Evolutionary conservation across 2,888 invertebrate species (phyloP).

Genomic region (Cerastoderma edule): DNA sequence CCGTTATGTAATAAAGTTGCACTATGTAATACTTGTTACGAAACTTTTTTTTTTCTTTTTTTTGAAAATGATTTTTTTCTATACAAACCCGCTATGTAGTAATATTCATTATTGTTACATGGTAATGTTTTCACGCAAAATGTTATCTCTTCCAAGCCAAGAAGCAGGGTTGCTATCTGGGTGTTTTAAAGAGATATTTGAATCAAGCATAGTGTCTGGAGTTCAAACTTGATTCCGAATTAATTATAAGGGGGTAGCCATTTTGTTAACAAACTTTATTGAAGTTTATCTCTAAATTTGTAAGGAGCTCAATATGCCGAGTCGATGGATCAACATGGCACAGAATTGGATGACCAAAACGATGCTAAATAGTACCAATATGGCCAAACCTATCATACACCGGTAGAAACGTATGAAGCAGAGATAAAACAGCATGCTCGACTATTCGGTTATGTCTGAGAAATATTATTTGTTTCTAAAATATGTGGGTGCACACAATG

Average conservation of each 20-base stretch:
- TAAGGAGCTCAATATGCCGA: constrained; percentile 73
- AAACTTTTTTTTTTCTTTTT: too few relatives aligned
- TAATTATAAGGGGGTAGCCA: background rate
- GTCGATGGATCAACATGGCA: constrained; percentile 75
- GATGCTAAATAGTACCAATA: constrained; percentile 75
- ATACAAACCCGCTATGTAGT: too few relatives aligned
- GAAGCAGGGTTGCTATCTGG: background rate
- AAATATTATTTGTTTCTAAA: too few relatives aligned
- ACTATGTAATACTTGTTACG: too few relatives aligned
- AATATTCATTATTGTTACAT: background rate
- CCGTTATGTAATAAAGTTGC: too few relatives aligned
- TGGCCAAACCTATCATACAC: constrained; percentile 66
- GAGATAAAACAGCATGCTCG: background rate
- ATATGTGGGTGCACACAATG: background rate
- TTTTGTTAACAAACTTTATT: background rate
- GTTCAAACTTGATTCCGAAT: background rate
- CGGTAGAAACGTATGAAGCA: background rate
- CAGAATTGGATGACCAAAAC: constrained; percentile 75
- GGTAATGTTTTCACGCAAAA: background rate
- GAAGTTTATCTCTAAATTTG: constrained; percentile 53
- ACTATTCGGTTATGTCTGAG: too few relatives aligned
- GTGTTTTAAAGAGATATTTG: background rate
- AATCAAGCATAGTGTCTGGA: background rate
- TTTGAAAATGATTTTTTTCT: too few relatives aligned
- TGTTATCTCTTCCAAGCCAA: background rate